Percentiles rank a stretch among this genome's conserved stretches.
Evolutionary conservation across 2,888 invertebrate species (phyloP).

Genomic region (Caenorhabditis sinica): DNA sequence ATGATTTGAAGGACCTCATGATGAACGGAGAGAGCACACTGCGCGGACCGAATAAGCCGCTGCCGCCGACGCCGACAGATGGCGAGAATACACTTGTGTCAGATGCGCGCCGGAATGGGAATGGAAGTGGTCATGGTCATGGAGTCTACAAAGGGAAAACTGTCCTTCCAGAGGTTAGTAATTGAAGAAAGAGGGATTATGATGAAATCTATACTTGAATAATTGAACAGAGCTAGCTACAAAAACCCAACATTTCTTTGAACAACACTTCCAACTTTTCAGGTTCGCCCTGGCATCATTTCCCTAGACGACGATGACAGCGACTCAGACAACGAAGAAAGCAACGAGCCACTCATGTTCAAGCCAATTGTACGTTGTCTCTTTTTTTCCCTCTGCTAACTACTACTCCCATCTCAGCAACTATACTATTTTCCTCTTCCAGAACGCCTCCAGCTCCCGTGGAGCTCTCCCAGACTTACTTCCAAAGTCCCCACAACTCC

Average conservation of each 20-base stretch:
- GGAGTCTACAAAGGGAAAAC: slow-evolving; percentile 77
- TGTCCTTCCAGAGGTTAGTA: slow-evolving; percentile 79
- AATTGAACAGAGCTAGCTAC: no score
- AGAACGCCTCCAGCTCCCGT: slow-evolving; percentile 67
- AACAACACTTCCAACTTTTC: slow-evolving; percentile 11
- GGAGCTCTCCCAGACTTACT: slow-evolving; percentile 77
- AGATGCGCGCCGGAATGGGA: slow-evolving; percentile 67
- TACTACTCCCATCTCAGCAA: neutral
- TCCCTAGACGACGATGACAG: slow-evolving; percentile 66
- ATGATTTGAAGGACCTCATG: slow-evolving; percentile 61
- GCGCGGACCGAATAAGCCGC: slow-evolving; percentile 90
- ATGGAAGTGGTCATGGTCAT: slow-evolving; percentile 64
- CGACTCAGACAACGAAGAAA: slow-evolving; percentile 65
- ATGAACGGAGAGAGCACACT: slow-evolving; percentile 76
- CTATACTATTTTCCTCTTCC: neutral
- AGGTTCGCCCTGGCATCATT: slow-evolving; percentile 63
- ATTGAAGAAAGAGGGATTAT: neutral
- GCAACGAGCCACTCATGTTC: slow-evolving; percentile 68
- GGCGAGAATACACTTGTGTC: slow-evolving; percentile 71
- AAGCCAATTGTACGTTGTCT: slow-evolving; percentile 65
- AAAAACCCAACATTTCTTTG: neutral
- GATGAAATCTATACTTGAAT: no score
- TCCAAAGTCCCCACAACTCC: slow-evolving; percentile 71
- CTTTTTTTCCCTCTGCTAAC: slow-evolving; percentile 14
- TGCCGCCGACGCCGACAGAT: slow-evolving; percentile 96